These are phyloP conservation scores for Liasis olivaceus DNA, from an alignment of 2,797 vertebrate genomes.

Conservation along the genomic window DNA sequence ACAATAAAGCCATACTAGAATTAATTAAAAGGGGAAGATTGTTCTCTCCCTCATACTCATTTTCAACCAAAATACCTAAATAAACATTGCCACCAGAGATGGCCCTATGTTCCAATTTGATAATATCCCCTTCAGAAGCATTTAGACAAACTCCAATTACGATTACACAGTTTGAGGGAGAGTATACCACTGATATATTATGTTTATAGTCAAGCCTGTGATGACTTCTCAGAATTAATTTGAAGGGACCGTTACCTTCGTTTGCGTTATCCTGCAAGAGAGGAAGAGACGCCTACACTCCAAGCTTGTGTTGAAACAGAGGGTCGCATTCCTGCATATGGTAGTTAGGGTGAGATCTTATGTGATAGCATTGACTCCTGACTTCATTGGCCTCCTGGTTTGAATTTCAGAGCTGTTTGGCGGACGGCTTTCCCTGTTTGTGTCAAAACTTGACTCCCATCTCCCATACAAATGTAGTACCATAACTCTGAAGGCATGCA, in stretches of 20 bases:
- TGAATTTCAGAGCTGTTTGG: background rate
- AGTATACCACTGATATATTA: background rate
- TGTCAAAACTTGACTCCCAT: background rate
- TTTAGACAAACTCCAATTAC: background rate
- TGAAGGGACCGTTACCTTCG: background rate
- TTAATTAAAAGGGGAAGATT: background rate
- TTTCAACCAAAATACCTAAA: background rate
- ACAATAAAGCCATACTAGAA: background rate
- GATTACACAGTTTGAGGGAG: background rate
- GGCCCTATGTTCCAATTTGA: background rate
- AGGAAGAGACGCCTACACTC: background rate
- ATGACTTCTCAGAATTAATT: background rate
- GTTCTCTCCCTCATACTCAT: background rate
- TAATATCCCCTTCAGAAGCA: background rate
- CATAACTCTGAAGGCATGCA: background rate
- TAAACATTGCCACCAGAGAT: background rate
- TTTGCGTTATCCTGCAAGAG: background rate
- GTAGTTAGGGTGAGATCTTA: background rate
- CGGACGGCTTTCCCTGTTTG: background rate
- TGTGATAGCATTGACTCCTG: background rate
- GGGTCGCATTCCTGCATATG: background rate
- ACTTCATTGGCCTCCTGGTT: background rate
- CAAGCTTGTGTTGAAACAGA: background rate
- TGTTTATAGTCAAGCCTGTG: background rate
- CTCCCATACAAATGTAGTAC: too few species aligned